phyloP scores from a whole-genome alignment of 2,888 invertebrate species.

The Hoplodrina blanda region DNA sequence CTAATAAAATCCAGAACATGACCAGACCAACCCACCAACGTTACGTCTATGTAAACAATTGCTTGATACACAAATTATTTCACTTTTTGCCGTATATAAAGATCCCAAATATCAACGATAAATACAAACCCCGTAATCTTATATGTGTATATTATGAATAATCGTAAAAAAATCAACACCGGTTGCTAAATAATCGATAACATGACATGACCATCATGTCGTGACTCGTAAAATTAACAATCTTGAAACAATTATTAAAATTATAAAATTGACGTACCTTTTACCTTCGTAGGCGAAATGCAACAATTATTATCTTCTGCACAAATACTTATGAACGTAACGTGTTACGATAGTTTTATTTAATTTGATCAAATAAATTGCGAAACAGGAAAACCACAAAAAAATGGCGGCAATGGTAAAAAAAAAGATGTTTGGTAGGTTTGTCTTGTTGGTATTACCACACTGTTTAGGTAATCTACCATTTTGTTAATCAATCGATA shows the following conservation, averaged over 20 bases:
- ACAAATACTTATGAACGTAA: conserved; percentile 19
- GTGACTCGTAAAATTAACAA: conserved; percentile 43
- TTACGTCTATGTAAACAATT: conserved; percentile 32
- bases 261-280: conserved; percentile 59
- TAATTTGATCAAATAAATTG: conserved; percentile 51
- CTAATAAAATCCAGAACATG: conserved; percentile 1
- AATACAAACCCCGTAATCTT: not conserved
- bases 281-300: conserved; percentile 15
- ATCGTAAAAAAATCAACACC: conserved; percentile 47
- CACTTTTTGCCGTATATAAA: not conserved
- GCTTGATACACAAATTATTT: not conserved
- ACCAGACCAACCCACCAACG: conserved; percentile 27
- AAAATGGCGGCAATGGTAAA: conserved; percentile 84
- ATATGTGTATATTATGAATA: not conserved
- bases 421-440: conserved; percentile 65
- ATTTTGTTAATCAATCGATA: conserved; percentile 18
- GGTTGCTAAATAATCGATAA: conserved; percentile 73
- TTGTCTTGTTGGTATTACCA: conserved; percentile 48
- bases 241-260: conserved; percentile 1
- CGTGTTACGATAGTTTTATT: conserved; percentile 24
- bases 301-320: conserved; percentile 33
- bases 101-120: not conserved
- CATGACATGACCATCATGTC: conserved; percentile 64
- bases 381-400: conserved; percentile 74
- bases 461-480: conserved; percentile 32